A percentile compares a stretch with the other conserved stretches of the same genome.
Conservation (phyloP, 2,113 vertebrate species). For the Burhinus bistriatus region DNA sequence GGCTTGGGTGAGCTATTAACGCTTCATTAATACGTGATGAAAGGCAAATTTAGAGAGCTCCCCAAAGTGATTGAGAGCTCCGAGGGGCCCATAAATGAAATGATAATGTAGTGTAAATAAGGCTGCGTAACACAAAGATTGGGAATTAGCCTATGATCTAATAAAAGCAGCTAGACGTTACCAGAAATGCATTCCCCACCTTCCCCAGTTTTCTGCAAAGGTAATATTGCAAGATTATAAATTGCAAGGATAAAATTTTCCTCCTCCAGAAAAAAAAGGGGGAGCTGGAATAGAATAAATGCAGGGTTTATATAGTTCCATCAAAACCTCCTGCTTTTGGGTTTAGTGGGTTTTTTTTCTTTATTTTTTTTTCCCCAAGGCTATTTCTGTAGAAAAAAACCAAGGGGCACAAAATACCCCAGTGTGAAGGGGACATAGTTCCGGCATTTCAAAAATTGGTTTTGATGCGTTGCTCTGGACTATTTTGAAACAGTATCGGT, state of each 20-base stretch:
- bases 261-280: background rate
- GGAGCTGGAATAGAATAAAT: background rate
- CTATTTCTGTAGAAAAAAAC: background rate
- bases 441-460: background rate
- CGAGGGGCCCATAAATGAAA: conserved; percentile 25
- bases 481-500: background rate
- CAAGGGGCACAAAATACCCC: background rate
- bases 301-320: background rate
- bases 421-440: background rate
- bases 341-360: fast-evolving
- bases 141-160: conserved; percentile 6
- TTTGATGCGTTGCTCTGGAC: background rate
- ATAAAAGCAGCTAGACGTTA: background rate
- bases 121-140: background rate
- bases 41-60: conserved; percentile 59
- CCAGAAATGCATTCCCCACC: background rate
- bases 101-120: conserved; percentile 64
- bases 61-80: conserved; percentile 46
- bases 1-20: conserved; percentile 56
- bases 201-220: background rate
- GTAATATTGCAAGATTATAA: background rate
- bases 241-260: background rate
- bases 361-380: background rate
- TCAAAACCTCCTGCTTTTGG: background rate
- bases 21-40: conserved; percentile 63